A percentile compares a stretch with the other conserved stretches of the same genome.
Conservation (phyloP, 2,888 invertebrate species). For the Oscheius sp. region DNA sequence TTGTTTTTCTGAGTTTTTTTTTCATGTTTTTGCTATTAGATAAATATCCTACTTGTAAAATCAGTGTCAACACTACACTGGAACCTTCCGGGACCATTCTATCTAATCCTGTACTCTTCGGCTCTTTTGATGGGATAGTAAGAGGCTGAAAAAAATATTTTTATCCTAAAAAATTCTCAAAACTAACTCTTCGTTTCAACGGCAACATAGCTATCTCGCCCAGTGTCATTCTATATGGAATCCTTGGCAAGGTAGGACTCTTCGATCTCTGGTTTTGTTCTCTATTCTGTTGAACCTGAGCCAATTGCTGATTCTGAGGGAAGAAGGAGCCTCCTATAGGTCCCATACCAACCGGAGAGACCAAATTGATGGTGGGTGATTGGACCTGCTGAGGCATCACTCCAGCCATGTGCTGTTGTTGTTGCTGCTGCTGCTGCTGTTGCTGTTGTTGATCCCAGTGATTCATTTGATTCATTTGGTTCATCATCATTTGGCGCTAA, state of each 20-base stretch:
- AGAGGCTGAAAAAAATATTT: neutral
- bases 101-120: too few species aligned
- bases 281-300: too few species aligned
- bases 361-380: neutral
- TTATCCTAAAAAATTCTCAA: neutral
- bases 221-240: neutral
- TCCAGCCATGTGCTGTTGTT: slow-evolving; percentile 7
- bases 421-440: slow-evolving; percentile 7
- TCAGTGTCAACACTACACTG: slow-evolving; percentile 39
- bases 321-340: too few species aligned
- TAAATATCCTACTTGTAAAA: slow-evolving; percentile 40
- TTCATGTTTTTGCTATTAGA: too few species aligned
- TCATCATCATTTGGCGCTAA: slow-evolving; percentile 4
- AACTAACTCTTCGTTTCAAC: neutral
- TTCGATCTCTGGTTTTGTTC: too few species aligned
- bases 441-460: too few species aligned
- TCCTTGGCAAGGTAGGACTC: too few species aligned
- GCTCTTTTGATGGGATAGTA: too few species aligned
- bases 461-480: slow-evolving; percentile 12
- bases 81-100: slow-evolving; percentile 36
- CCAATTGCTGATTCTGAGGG: too few species aligned
- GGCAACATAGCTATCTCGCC: neutral
- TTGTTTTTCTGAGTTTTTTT: too few species aligned
- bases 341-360: neutral
- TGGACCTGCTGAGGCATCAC: slow-evolving; percentile 5